Conservation (phyloP, 2,888 invertebrate species). For the Endomychus coccineus region DNA sequence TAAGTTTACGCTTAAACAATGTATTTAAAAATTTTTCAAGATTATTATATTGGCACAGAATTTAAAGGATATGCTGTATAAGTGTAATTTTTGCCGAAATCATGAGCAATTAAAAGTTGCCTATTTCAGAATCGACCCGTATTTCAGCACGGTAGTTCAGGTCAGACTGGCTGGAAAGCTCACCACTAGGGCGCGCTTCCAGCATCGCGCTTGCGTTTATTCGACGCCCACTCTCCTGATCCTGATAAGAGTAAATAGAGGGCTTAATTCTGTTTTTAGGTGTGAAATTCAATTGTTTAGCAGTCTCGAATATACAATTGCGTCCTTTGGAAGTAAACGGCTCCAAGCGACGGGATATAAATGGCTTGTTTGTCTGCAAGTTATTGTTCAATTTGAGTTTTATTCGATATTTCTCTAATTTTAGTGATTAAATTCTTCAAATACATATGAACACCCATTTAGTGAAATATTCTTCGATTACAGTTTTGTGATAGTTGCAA, state of each 20-base stretch:
- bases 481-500: too few species aligned
- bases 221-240: constrained; percentile 24
- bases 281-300: too few species aligned
- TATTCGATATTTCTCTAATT: too few species aligned
- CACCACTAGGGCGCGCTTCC: constrained; percentile 34
- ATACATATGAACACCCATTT: too few species aligned
- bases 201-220: constrained; percentile 28
- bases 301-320: too few species aligned
- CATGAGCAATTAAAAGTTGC: background rate
- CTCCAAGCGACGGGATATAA: too few species aligned
- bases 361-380: too few species aligned
- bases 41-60: constrained; percentile 5
- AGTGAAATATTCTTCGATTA: too few species aligned
- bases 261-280: constrained; percentile 32
- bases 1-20: constrained; percentile 1
- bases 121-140: constrained; percentile 11
- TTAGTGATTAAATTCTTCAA: too few species aligned
- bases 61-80: constrained; percentile 3
- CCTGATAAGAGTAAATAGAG: constrained; percentile 29
- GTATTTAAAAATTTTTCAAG: background rate
- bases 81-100: background rate
- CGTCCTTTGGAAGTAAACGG: too few species aligned
- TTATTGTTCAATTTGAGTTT: too few species aligned
- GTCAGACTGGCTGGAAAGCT: constrained; percentile 40
- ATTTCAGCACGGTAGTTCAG: constrained; percentile 34